Conservation (phyloP, 2,113 vertebrate species). For the Channa maculata region DNA sequence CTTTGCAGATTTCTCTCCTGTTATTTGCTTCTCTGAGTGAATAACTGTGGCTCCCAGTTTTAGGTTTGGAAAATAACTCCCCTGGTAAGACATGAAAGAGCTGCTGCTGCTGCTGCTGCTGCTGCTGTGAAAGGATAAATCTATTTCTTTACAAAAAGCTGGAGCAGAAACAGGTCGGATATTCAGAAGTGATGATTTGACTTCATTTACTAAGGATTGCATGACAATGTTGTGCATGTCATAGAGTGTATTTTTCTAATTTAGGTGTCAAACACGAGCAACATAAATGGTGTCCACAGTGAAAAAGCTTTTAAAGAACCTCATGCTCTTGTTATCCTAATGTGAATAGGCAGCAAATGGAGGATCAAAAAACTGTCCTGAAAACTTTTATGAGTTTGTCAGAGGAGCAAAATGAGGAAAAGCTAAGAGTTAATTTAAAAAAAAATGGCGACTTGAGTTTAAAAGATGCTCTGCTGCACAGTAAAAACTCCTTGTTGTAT, state of each 20-base stretch:
- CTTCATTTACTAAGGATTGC: slow-evolving; percentile 29
- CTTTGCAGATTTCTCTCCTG: slow-evolving; percentile 54
- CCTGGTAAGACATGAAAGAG: slow-evolving; percentile 35
- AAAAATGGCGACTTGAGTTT: slow-evolving; percentile 23
- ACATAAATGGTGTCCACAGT: slow-evolving; percentile 51
- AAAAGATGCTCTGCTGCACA: slow-evolving; percentile 8
- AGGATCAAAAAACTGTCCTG: slow-evolving; percentile 79
- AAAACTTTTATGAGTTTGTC: slow-evolving; percentile 80
- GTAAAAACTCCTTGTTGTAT: slow-evolving; percentile 8
- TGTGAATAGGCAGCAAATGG: slow-evolving; percentile 43
- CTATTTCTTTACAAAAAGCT: slow-evolving; percentile 55
- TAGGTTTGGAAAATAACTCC: slow-evolving; percentile 30
- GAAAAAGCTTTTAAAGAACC: slow-evolving; percentile 12
- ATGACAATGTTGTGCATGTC: slow-evolving; percentile 44
- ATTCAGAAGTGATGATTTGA: slow-evolving; percentile 32
- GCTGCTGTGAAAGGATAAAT: slow-evolving; percentile 27
- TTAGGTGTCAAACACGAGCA: neutral
- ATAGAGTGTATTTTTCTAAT: neutral
- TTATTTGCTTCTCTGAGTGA: slow-evolving; percentile 23
- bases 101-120: neutral
- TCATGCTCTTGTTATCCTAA: slow-evolving; percentile 61
- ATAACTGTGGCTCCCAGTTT: slow-evolving; percentile 53
- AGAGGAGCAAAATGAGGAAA: slow-evolving; percentile 10
- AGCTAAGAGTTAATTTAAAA: slow-evolving; percentile 10
- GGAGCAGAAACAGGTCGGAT: slow-evolving; percentile 58